Evolutionary conservation across 2,113 vertebrate genomes (phyloP).

Genomic region (chimpanzee (Pan troglodytes)): DNA sequence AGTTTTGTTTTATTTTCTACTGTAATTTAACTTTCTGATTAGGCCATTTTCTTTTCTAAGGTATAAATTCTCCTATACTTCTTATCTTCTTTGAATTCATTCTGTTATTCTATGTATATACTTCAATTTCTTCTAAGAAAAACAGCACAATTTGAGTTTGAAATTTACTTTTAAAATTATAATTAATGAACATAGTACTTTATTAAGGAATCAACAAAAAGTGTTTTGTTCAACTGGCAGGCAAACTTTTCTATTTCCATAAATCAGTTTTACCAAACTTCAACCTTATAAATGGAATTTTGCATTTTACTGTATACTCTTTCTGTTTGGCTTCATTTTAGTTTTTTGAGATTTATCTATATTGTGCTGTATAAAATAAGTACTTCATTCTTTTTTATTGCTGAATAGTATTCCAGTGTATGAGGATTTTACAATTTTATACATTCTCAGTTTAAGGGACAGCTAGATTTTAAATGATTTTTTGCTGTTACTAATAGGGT

Average conservation of each 20-base stretch:
- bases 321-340: background rate
- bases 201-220: background rate
- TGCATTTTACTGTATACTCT: background rate
- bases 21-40: background rate
- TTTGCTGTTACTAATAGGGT: background rate
- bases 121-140: background rate
- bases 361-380: background rate
- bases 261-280: background rate
- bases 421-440: background rate
- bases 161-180: background rate
- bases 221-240: background rate
- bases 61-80: background rate
- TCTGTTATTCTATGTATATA: background rate
- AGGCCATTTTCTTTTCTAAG: background rate
- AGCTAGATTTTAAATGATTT: background rate
- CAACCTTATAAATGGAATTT: background rate
- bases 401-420: background rate
- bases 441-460: background rate
- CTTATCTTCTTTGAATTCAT: background rate
- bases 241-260: background rate
- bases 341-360: background rate
- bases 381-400: background rate
- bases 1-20: background rate
- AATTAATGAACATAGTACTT: background rate
- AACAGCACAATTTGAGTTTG: background rate